Base-by-base conservation (phyloP, 2,797 vertebrate species). In the Forpus xanthops region DNA sequence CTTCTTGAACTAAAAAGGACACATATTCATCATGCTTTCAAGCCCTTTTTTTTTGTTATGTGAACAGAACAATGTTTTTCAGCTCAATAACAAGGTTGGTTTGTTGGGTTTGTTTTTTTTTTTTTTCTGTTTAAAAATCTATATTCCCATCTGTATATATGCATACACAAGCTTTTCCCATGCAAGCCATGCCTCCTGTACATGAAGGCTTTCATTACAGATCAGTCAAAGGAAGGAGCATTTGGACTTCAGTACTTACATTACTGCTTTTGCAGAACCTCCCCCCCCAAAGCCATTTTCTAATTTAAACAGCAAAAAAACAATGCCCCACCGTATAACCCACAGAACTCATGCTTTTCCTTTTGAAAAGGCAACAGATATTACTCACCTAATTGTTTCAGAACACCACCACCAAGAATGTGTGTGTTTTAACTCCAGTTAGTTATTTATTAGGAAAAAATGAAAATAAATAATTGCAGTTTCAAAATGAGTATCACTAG, bases 201-300 rank as follows among this genome's bases (percentile, higher is more conserved):
- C 53, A 76, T 0, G 8, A 92, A 94, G 31, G n/a, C 31, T 44
- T 92, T 83, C 84, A 81, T 76, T 81, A 93, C 82, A 90, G 68
- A 84, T 94, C 92, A 81, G 80, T 58, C 55, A 74, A 52, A 91
- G 85, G 90, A 91, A 94, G 58, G 61, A 86, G 56, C 66, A 15
- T 89, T 90, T 35, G 56, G 83, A 92, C 74, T 91, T 87, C 35
- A 85, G 60, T 52, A 60, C 62, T 92, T 56, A 60, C 30, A 60
- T 72, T 84, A 89, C 81, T 1, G 30, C 56, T 84, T 93, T 33
- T 72, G 60, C 50, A 89, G 85, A 93, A 64, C 27, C 50, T 41
- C 18, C 18, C 27, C 55, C 60, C 41, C 2, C n/a, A 42, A 85
- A 93, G 53, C 53, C 30, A 30, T 17, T 56, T 72, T 77, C 87